Base-by-base conservation (phyloP, 2,797 vertebrate genomes). In the Cirrhinus mrigala region DNA sequence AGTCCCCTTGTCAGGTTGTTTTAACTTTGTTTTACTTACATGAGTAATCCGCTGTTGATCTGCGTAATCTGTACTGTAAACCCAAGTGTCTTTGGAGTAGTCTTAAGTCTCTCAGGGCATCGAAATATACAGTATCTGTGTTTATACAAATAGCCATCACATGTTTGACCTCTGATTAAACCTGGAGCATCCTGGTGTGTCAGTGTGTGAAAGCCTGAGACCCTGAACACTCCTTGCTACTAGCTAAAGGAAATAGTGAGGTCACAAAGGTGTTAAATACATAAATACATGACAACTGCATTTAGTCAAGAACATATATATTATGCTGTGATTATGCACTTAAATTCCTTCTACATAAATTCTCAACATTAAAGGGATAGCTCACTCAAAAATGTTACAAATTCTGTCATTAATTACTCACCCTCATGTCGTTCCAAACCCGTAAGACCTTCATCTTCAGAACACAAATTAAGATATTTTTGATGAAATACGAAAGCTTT, bases 1-100 rank as follows among this genome's bases (percentile, higher is more conserved):
- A 33, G 7, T 64, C 40, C 44, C 7, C 58, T 64, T 83, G 71
- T 83, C 71, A 68, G 73, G 60, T 83, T 76, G 73, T 54, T 83
- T 83, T 79, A 79, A 85, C 79, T 60, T 40, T 44, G 18, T 66
- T 82, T 75, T 62, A 74, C 48, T 83, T 22, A 66, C n/a, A 20
- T 24, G 58, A 64, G 48, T 81, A 83, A 83, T 83, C 80, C 69
- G 37, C 82, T 52, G 73, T 27, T 76, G 46, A 83, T 83, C 82
- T 66, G 46, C 3, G 8, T 40, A 66, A 83, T 77, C 73, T 52
- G 14, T 66, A 76, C 40, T 71, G 62, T 77, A 64, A 37, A 58
- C 12, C 62, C 27, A 58, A 24, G 27, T 78, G 27, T 78, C 22
- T 82, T 20, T 64, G 22, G 44, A 83, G 82, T 37, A 37, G 22